Conservation (phyloP, 2,797 vertebrate genomes). For the Phataginus tetradactyla region DNA sequence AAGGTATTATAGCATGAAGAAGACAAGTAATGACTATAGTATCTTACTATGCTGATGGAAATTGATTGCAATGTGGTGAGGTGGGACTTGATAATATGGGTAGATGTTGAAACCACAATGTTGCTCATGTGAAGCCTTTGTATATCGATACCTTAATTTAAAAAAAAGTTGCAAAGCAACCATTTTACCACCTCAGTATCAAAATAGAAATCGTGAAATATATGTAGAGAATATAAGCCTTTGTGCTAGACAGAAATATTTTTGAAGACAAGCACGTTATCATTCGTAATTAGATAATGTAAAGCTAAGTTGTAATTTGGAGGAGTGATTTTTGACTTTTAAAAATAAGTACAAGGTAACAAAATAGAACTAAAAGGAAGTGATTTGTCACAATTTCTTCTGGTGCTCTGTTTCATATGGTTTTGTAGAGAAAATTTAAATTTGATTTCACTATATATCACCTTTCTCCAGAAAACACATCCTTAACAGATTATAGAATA, state of each 20-base stretch:
- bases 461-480: neutral
- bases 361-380: conserved; percentile 10
- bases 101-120: no score
- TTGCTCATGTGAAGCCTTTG: no score
- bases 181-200: conserved; percentile 21
- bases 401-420: neutral
- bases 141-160: no score
- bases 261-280: conserved; percentile 8
- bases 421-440: conserved; percentile 56
- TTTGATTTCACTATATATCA: conserved; percentile 9
- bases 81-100: no score
- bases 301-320: conserved; percentile 13
- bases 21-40: no score
- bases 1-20: no score
- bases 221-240: neutral
- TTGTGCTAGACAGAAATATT: neutral
- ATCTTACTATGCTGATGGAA: no score
- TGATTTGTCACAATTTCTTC: neutral
- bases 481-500: neutral
- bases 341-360: neutral
- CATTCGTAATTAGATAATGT: conserved; percentile 23
- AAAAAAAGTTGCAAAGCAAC: neutral
- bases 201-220: neutral
- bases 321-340: neutral
- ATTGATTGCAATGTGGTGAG: no score